Base-by-base conservation (phyloP, 2,797 vertebrate species). In the Balearica regulorum region DNA sequence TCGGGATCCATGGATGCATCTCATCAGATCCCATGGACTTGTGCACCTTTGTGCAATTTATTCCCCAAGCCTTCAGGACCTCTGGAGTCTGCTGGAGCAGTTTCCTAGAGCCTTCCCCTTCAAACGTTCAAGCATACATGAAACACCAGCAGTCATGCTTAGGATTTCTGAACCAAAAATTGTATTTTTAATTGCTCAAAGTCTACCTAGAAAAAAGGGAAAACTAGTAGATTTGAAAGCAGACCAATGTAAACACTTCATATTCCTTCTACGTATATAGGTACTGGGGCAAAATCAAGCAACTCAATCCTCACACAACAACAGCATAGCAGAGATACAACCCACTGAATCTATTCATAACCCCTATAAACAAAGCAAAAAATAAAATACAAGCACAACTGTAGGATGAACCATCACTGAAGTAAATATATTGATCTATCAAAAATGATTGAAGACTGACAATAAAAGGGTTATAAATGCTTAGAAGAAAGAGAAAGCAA, bases 381-480 rank as follows among this genome's bases (percentile, higher is more conserved):
- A 83, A 28, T 51, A 57, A 46, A 28, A 10, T 4, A 54, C 25
- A 84, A 75, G 54, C 62, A 77, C 41, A 85, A 81, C 72, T 54
- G 72, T 75, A 90, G 79, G 85, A 93, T 80, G 84, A 92, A n/a
- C 92, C 87, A 80, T 58, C 75, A 75, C 71, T 81, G 83, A 94
- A 91, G 82, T 90, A 95, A 96, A 93, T 93, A 95, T 89, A 96
- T 93, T 94, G 94, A 94, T 92, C 87, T 78, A 93, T 95, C 94
- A 94, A 95, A 91, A 96, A 79, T 97, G 91, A 96, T 89, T 94
- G 93, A 97, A 94, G 90, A 73, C 69, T 96, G 94, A 95, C 95
- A 97, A 97, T 95, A 95, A 95, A 95, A 96, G 80, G 75, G 80
- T 72, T 91, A 90, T 91, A 95, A 96, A 97, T 72, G 87, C 82